Evolutionary conservation across 2,888 invertebrate genomes (phyloP).

Genomic region (Chrysodeixis includens): DNA sequence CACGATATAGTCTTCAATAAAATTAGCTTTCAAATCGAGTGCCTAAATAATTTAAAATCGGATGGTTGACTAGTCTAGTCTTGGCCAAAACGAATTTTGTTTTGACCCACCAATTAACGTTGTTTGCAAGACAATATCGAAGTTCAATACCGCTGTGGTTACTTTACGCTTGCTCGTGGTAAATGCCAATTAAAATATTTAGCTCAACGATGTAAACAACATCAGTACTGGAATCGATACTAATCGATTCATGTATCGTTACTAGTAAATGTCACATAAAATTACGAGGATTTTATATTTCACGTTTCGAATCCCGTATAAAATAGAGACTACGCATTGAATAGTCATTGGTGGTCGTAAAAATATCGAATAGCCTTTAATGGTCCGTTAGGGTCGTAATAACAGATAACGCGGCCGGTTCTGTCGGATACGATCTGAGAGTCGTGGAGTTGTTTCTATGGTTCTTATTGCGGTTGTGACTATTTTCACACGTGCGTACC

Average conservation of each 20-base stretch:
- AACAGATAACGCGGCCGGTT: slow-evolving; percentile 44
- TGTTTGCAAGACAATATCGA: slow-evolving; percentile 77
- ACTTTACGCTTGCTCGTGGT: slow-evolving; percentile 47
- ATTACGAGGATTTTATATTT: slow-evolving; percentile 18
- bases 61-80: slow-evolving; percentile 62
- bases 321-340: slow-evolving; percentile 40
- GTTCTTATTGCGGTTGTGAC: slow-evolving; percentile 41
- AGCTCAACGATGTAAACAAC: slow-evolving; percentile 33
- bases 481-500: slow-evolving; percentile 44
- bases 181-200: slow-evolving; percentile 52
- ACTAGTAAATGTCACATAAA: background rate
- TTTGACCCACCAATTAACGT: slow-evolving; percentile 68
- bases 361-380: slow-evolving; percentile 53
- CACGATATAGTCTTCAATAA: slow-evolving; percentile 67
- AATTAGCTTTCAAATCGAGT: slow-evolving; percentile 78
- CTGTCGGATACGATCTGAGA: slow-evolving; percentile 38
- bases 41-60: slow-evolving; percentile 70
- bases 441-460: slow-evolving; percentile 19
- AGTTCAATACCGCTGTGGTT: slow-evolving; percentile 72
- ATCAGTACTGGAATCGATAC: slow-evolving; percentile 12
- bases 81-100: slow-evolving; percentile 66
- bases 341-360: slow-evolving; percentile 46
- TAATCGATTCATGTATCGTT: slow-evolving; percentile 28
- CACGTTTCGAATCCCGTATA: slow-evolving; percentile 25
- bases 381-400: slow-evolving; percentile 51